Conservation (phyloP, 2,797 vertebrate genomes). For the Hemitrygon akajei region DNA sequence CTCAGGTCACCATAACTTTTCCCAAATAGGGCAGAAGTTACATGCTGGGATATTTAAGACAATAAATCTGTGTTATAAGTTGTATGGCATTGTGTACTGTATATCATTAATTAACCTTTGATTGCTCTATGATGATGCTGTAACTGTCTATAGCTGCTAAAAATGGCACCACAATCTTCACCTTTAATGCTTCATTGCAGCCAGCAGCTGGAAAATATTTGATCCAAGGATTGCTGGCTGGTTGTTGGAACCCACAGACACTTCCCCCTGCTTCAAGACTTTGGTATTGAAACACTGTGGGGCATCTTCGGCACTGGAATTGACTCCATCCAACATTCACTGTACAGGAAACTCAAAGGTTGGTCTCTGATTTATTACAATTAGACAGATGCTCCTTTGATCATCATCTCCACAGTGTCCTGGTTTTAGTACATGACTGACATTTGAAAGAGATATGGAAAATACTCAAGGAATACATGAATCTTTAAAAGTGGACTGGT, state of each 20-base stretch:
- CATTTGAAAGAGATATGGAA: too few relatives aligned
- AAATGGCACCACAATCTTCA: neutral
- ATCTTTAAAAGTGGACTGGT: too few relatives aligned
- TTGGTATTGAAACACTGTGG: conserved; percentile 67
- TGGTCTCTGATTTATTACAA: conserved; percentile 42
- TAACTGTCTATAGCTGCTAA: neutral
- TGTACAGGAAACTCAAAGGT: conserved; percentile 45
- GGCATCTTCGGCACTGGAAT: conserved; percentile 41
- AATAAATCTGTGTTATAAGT: neutral
- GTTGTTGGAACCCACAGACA: conserved; percentile 77
- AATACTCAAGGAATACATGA: too few relatives aligned
- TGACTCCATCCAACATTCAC: conserved; percentile 37
- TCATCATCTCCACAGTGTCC: too few relatives aligned
- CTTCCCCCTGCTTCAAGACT: conserved; percentile 64
- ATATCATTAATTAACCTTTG: neutral
- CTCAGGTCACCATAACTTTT: neutral
- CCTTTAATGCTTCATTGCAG: conserved; percentile 50
- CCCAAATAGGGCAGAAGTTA: neutral
- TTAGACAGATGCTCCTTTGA: too few relatives aligned
- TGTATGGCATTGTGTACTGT: neutral
- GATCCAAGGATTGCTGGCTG: conserved; percentile 83
- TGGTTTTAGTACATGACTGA: too few relatives aligned
- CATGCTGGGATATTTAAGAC: neutral
- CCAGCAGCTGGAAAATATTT: conserved; percentile 61
- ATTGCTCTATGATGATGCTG: neutral